Percentiles rank a stretch among this genome's conserved stretches.
These are phyloP conservation scores for Agrilus cyanescens DNA, from an alignment of 2,888 invertebrate genomes.

Conservation along the genomic window DNA sequence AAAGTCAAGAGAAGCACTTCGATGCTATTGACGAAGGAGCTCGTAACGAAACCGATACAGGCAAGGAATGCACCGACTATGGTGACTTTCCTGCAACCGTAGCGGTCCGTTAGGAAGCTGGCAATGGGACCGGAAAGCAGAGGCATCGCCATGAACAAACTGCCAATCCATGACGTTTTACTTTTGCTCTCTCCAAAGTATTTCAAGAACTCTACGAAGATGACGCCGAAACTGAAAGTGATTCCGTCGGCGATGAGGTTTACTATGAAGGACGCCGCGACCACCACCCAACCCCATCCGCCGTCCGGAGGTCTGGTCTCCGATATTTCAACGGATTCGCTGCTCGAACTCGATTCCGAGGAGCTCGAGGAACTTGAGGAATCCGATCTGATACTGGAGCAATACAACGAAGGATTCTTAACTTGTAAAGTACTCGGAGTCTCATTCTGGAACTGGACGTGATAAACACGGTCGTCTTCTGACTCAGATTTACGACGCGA, in stretches of 20 bases:
- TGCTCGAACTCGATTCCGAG: slow-evolving; percentile 44
- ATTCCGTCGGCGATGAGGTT: slow-evolving; percentile 88
- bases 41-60: slow-evolving; percentile 63
- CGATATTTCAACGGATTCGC: slow-evolving; percentile 50
- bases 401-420: slow-evolving; percentile 14
- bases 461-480: slow-evolving; percentile 34
- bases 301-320: slow-evolving; percentile 73
- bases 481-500: slow-evolving; percentile 10
- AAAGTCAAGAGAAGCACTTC: slow-evolving; percentile 70
- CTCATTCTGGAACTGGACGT: slow-evolving; percentile 46
- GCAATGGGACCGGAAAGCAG: slow-evolving; percentile 76
- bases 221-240: slow-evolving; percentile 84
- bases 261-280: slow-evolving; percentile 77
- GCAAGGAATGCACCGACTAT: slow-evolving; percentile 68
- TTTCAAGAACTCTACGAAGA: slow-evolving; percentile 73
- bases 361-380: slow-evolving; percentile 28
- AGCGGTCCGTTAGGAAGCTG: slow-evolving; percentile 69
- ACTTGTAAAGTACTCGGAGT: slow-evolving; percentile 16
- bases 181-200: slow-evolving; percentile 77
- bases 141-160: slow-evolving; percentile 86
- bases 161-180: slow-evolving; percentile 83
- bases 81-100: slow-evolving; percentile 70
- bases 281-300: slow-evolving; percentile 90
- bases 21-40: slow-evolving; percentile 64
- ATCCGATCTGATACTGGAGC: slow-evolving; percentile 23